Conservation (phyloP, 2,888 invertebrate genomes). For the Agrotis exclamationis region DNA sequence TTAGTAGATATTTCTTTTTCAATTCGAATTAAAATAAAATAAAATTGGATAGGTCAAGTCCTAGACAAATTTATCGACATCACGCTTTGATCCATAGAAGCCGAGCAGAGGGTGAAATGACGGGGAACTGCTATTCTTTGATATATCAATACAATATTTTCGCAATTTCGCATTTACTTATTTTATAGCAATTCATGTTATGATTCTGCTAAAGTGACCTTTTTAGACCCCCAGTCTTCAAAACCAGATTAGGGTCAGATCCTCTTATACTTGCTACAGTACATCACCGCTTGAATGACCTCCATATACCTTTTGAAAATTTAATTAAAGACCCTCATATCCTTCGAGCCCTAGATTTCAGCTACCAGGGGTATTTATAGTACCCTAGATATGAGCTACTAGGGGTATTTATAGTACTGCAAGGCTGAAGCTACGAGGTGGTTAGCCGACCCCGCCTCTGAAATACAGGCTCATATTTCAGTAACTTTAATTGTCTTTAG, state of each 20-base stretch:
- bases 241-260: slow-evolving; percentile 2
- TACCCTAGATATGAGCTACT: slow-evolving; percentile 48
- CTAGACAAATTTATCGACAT: no score
- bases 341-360: slow-evolving; percentile 52
- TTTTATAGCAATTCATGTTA: no score
- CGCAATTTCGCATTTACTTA: no score
- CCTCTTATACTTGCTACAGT: slow-evolving; percentile 29
- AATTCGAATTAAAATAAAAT: no score
- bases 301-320: slow-evolving; percentile 54
- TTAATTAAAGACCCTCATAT: slow-evolving; percentile 56
- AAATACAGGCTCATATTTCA: slow-evolving; percentile 58
- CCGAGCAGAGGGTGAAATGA: no score
- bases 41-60: no score
- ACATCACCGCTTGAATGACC: slow-evolving; percentile 17
- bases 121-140: no score
- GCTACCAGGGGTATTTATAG: slow-evolving; percentile 69
- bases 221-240: neutral
- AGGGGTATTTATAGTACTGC: slow-evolving; percentile 72
- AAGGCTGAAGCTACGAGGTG: slow-evolving; percentile 66
- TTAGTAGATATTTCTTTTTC: no score
- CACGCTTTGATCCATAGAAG: no score
- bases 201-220: no score
- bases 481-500: slow-evolving; percentile 53
- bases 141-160: no score
- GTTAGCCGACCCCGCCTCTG: slow-evolving; percentile 42